phyloP scores from a whole-genome alignment of 2,888 invertebrate genomes.

The Mythimna albipuncta region DNA sequence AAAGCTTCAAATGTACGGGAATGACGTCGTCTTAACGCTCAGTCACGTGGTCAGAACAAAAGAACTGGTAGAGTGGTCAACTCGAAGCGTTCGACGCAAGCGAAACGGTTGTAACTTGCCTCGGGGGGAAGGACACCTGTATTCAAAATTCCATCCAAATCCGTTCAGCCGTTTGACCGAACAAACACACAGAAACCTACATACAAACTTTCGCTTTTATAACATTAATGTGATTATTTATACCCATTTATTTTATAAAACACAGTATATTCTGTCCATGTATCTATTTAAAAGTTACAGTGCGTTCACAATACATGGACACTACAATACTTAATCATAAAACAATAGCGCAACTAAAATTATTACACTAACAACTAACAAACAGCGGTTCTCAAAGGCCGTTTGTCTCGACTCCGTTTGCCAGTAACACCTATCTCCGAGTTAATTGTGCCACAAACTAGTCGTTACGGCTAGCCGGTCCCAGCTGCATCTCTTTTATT shows the following conservation, averaged over 20 bases:
- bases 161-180: too few relatives aligned
- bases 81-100: too few relatives aligned
- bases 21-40: too few relatives aligned
- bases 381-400: conserved; percentile 24
- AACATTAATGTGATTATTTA: too few relatives aligned
- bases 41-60: too few relatives aligned
- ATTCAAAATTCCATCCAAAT: too few relatives aligned
- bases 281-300: not conserved
- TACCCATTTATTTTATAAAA: not conserved
- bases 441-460: conserved; percentile 60
- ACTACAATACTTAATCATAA: conserved; percentile 11
- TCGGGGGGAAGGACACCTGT: too few relatives aligned
- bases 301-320: not conserved
- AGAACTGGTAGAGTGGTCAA: too few relatives aligned
- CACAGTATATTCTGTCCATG: not conserved
- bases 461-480: conserved; percentile 28
- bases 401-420: conserved; percentile 43
- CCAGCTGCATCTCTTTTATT: conserved; percentile 56
- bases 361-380: conserved; percentile 27
- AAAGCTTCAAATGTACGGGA: too few relatives aligned
- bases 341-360: conserved; percentile 34
- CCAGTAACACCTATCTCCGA: conserved; percentile 47
- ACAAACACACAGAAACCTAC: too few relatives aligned
- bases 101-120: too few relatives aligned
- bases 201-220: too few relatives aligned